phyloP scores from a whole-genome alignment of 2,797 vertebrate species.

The Spinus pinus region DNA sequence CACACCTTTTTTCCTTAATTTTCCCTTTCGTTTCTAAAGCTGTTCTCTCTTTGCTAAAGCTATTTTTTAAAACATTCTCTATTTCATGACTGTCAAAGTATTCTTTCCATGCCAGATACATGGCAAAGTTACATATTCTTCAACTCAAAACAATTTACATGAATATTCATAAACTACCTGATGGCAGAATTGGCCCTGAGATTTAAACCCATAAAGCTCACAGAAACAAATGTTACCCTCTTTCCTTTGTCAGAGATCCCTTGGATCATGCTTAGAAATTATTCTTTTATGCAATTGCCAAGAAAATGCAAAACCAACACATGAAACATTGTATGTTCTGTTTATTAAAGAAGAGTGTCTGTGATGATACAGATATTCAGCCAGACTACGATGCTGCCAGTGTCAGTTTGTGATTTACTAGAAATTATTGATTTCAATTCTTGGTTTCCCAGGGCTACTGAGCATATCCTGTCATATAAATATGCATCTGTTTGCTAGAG shows the following conservation, averaged over 20 bases:
- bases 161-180: constrained; percentile 53
- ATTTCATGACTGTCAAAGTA: constrained; percentile 42
- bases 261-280: constrained; percentile 27
- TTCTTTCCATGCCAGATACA: constrained; percentile 15
- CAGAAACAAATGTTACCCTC: constrained; percentile 30
- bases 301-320: constrained; percentile 34
- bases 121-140: constrained; percentile 29
- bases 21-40: background rate
- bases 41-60: background rate
- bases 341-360: constrained; percentile 53
- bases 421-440: constrained; percentile 72
- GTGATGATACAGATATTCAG: constrained; percentile 63
- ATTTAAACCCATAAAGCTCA: constrained; percentile 40
- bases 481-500: constrained; percentile 46
- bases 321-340: background rate
- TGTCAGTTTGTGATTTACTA: constrained; percentile 69
- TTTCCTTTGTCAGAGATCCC: constrained; percentile 32
- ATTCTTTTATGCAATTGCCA: constrained; percentile 33
- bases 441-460: constrained; percentile 70
- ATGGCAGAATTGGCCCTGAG: constrained; percentile 44
- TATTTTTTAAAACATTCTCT: constrained; percentile 9
- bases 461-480: constrained; percentile 47
- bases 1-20: background rate
- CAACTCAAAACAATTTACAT: constrained; percentile 44
- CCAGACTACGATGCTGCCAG: constrained; percentile 52